Base-by-base conservation (phyloP, 2,113 vertebrate genomes). In the Heterochromis multidens region DNA sequence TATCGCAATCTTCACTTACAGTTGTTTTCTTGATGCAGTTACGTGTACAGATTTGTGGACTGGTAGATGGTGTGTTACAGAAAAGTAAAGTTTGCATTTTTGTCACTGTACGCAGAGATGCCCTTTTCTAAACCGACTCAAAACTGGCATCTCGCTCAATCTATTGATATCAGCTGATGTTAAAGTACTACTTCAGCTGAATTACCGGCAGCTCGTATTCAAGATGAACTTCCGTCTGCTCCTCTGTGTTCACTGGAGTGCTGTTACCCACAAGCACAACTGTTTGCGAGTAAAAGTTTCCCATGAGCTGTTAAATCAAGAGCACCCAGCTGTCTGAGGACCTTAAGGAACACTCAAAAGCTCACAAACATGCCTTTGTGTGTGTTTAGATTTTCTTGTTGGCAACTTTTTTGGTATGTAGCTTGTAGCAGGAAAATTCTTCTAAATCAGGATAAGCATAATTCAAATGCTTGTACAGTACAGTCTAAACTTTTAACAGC, bases 261-360 rank as follows among this genome's bases (percentile, higher is more conserved):
- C 83, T 54, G 62, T 83, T 81, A 81, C 85, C 72, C 76, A 90
- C 60, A 85, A 54, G 62, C 46, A 63, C 52, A 85, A 76, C 79
- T 76, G 57, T 88, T 89, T 83, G 62, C 17, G 77, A 82, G 67
- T 79, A 79, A 83, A 88, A 77, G 59, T 60, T 85, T 79, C 61
- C 76, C 78, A 58, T 80, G 49, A 60, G 70, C 56, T 86, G 70
- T 83, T 80, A 65, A 78, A 89, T 86, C 7, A 81, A 87, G 79
- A 87, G 63, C 86, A 87, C 40, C 52, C 86, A 89, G 81, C 79
- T 92, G 89, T 77, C 59, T 84, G 81, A 89, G 77, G 60, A 85
- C 52, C 19, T 61, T 40, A 57, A 88, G 76, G 35, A 77, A 76
- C 27, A 57, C 54, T 82, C 7, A 76, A 37, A 87, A 63, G 16